A percentile compares a stretch with the other conserved stretches of the same genome.
Evolutionary conservation across 2,888 invertebrate genomes (phyloP).

Genomic region (Zele albiditarsus): DNA sequence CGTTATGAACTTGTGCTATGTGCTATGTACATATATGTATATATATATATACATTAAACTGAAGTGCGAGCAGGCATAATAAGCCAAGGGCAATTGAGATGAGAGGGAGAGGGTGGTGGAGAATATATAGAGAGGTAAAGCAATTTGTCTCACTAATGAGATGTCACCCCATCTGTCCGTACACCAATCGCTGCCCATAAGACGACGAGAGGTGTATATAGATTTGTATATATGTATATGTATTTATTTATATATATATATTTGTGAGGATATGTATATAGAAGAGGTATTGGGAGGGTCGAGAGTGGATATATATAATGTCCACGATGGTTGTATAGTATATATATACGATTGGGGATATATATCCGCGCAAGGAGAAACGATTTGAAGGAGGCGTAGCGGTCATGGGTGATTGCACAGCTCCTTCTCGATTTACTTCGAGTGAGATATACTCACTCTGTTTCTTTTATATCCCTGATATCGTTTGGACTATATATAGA

Average conservation of each 20-base stretch:
- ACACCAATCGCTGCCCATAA: slow-evolving; percentile 50
- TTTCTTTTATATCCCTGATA: slow-evolving; percentile 40
- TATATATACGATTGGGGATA: not conserved
- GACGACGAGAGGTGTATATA: slow-evolving; percentile 11
- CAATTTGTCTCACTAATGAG: slow-evolving; percentile 73
- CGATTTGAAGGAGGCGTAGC: slow-evolving; percentile 35
- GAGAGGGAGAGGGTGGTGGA: slow-evolving; percentile 45
- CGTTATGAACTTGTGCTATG: not conserved
- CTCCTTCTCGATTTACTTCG: slow-evolving; percentile 31
- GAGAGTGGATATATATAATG: slow-evolving; percentile 32
- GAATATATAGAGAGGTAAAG: slow-evolving; percentile 67
- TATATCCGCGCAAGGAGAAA: slow-evolving; percentile 8
- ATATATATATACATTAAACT: not conserved
- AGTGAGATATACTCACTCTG: slow-evolving; percentile 24
- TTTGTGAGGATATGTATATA: too few relatives aligned
- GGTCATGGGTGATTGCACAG: slow-evolving; percentile 32
- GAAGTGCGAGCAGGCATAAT: not conserved
- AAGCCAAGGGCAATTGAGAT: slow-evolving; percentile 31
- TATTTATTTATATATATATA: not conserved
- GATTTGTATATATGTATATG: slow-evolving; percentile 25
- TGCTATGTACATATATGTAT: slow-evolving; percentile 22
- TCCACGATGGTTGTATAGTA: slow-evolving; percentile 24
- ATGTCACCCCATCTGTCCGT: slow-evolving; percentile 69
- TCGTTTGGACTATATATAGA: not conserved
- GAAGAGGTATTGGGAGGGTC: not conserved